Percentiles rank a stretch among this genome's conserved stretches.
Conservation (phyloP, 2,797 vertebrate genomes). For the Myiothlypis chrysogaster region DNA sequence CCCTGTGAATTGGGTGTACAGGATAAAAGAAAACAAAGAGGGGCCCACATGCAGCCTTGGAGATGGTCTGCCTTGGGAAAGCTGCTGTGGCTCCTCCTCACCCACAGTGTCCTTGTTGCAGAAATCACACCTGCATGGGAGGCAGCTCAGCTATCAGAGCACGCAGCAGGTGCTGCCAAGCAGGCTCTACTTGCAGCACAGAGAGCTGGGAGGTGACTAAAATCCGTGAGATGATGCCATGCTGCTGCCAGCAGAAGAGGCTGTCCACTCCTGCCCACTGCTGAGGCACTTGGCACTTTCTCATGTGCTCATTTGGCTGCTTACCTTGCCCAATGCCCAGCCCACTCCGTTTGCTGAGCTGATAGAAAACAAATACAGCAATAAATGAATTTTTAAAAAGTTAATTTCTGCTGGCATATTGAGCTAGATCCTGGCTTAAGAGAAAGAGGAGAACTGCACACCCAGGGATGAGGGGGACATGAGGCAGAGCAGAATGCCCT, state of each 20-base stretch:
- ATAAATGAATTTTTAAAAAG: background rate
- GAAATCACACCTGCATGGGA: background rate
- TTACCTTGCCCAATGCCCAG: background rate
- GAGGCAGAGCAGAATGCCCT: background rate
- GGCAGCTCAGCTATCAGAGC: background rate
- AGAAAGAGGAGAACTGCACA: background rate
- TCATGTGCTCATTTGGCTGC: background rate
- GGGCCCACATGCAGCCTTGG: background rate
- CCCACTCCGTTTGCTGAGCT: background rate
- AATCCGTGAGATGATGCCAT: background rate
- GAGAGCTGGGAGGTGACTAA: background rate
- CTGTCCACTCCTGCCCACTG: background rate
- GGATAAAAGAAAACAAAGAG: background rate
- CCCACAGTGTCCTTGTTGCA: background rate
- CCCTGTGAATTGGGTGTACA: accelerated
- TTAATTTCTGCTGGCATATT: background rate
- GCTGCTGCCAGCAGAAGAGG: background rate
- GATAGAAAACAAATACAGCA: background rate
- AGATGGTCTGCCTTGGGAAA: background rate
- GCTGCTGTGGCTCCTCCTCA: accelerated
- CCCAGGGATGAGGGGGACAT: background rate
- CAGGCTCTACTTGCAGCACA: background rate
- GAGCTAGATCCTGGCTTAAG: background rate
- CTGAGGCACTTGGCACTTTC: background rate
- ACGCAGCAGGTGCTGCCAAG: background rate